These are phyloP conservation scores for Miltochrista miniata DNA, from an alignment of 2,888 invertebrate species.

Conservation along the genomic window DNA sequence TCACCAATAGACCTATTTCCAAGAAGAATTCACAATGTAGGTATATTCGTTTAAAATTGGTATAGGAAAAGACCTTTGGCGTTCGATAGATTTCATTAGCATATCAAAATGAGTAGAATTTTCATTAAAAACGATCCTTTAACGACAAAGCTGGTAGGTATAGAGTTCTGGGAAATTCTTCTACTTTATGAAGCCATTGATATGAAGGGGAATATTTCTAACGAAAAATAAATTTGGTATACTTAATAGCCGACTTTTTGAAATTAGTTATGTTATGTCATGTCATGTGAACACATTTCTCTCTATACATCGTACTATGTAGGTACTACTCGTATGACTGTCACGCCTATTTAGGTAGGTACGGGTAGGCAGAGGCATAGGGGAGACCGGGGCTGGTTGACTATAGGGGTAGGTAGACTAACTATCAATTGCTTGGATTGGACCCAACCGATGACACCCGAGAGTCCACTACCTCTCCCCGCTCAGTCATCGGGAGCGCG, in stretches of 20 bases:
- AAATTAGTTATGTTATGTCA: neutral
- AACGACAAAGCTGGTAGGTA: conserved; percentile 19
- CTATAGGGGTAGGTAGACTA: too few species aligned
- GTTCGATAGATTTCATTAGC: conserved; percentile 35
- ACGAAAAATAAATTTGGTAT: neutral
- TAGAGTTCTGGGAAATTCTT: conserved; percentile 21
- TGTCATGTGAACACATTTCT: too few species aligned
- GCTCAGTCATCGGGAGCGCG: too few species aligned
- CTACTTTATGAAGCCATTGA: conserved; percentile 12
- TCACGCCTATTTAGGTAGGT: too few species aligned
- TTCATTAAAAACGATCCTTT: conserved; percentile 40
- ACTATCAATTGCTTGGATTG: too few species aligned
- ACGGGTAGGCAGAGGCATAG: too few species aligned
- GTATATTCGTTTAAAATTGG: conserved; percentile 9
- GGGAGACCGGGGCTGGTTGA: too few species aligned
- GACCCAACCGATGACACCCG: too few species aligned
- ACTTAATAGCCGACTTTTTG: neutral
- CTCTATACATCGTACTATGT: too few species aligned
- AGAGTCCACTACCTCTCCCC: too few species aligned
- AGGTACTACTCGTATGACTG: too few species aligned
- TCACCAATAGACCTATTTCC: too few species aligned
- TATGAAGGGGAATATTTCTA: conserved; percentile 2
- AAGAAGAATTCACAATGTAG: neutral
- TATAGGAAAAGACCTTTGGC: conserved; percentile 16
- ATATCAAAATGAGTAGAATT: conserved; percentile 39